Base-by-base conservation (phyloP, 2,888 invertebrate species). In the Neoscelio sp. region DNA sequence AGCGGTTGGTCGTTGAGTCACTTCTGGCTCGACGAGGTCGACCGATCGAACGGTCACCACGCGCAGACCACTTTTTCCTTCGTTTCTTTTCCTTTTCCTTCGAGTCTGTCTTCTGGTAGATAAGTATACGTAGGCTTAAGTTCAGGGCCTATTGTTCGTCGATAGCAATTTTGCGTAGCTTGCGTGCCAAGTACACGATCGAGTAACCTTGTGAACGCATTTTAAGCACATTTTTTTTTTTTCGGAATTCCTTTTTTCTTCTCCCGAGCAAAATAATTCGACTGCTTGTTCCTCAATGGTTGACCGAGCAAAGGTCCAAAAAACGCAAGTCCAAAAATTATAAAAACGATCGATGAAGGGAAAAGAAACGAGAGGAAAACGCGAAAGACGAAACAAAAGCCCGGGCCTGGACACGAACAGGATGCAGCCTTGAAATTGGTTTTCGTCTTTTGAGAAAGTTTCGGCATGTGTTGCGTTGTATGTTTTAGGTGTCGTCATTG, bases 91-190 rank as follows among this genome's bases (percentile, higher is more conserved):
- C 20, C 13, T 42, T 64, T 76, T 48, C 50, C 23, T 15, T 30
- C 33, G 44, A 40, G 67, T 67, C 60, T 52, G 58, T 42, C 62
- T 65, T 75, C 77, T 42, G 35, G 56, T 52, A 40, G 64, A 75
- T 75, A 75, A 75, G 52, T 67, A 56, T 70, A 78, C 58, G 64
- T 68, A 62, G 60, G 28, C 30, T 67, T 70, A 80, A 44, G 77
- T 67, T 64, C 54, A 52, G 67, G 42, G 46, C 56, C 70, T 52
- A 78, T 78, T 79, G 70, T 80, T 76, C 65, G 70, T 20, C 80
- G 48, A 50, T 68, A 17, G 54, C 62, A 76, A 70, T 76, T 77
- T 71, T 15, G 48, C 50, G 58, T 50, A 42, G 70, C 64, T 71
- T 54, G 65, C 71, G 78, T 71, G 71, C 42, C 50, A 52, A 70